Conservation (phyloP, 2,888 invertebrate genomes). For the Drosophila glabriapex region DNA sequence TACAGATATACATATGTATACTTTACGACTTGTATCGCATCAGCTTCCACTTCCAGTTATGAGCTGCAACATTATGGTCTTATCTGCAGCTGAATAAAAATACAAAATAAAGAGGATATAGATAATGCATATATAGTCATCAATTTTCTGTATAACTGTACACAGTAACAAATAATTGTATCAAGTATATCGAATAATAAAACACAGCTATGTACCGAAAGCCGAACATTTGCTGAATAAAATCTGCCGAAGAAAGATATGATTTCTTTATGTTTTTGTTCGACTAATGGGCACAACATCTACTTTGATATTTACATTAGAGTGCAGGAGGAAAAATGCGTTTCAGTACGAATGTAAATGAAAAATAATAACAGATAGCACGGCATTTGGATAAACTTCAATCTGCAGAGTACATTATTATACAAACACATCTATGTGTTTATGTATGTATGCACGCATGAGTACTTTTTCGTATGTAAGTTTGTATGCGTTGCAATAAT, state of each 20-base stretch:
- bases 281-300: not conserved
- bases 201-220: not conserved
- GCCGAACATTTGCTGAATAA: not conserved
- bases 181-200: not conserved
- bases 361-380: conserved; percentile 1
- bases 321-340: not conserved
- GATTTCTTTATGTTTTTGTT: not conserved
- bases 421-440: not conserved
- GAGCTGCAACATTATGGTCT: conserved; percentile 33
- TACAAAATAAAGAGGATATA: not conserved
- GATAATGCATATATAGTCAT: not conserved
- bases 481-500: not conserved
- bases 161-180: not conserved
- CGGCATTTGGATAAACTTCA: not conserved
- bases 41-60: conserved; percentile 21
- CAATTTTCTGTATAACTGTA: not conserved
- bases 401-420: not conserved
- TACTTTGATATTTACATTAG: not conserved
- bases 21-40: conserved; percentile 5
- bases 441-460: not conserved
- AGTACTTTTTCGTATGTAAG: not conserved
- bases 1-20: conserved; percentile 8
- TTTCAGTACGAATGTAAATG: not conserved
- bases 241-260: not conserved
- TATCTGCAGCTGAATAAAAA: conserved; percentile 20